Evolutionary conservation across 2,797 vertebrate genomes (phyloP).

Genomic region (Coccyzus lansbergi): DNA sequence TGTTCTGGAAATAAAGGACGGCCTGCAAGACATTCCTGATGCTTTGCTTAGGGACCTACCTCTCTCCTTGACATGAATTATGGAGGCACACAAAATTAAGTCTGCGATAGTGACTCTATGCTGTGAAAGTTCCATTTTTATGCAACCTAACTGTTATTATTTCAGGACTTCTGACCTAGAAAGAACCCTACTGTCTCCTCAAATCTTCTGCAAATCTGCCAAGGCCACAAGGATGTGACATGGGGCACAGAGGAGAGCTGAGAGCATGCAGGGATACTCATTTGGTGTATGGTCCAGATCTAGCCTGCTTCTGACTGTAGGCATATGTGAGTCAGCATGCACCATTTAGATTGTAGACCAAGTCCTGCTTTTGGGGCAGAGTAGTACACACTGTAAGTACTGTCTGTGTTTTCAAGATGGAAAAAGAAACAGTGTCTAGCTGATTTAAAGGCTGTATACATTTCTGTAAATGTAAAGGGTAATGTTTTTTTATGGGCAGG

Average conservation of each 20-base stretch:
- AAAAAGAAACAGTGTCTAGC: background rate
- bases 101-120: background rate
- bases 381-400: background rate
- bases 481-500: background rate
- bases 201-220: background rate
- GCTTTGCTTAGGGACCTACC: background rate
- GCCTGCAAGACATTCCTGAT: background rate
- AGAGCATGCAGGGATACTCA: background rate
- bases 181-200: background rate
- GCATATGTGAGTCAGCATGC: accelerated
- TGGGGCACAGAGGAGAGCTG: background rate
- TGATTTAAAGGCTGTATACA: background rate
- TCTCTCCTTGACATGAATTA: background rate
- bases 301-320: background rate
- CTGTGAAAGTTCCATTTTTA: background rate
- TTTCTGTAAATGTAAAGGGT: background rate
- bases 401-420: background rate
- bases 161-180: background rate
- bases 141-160: background rate
- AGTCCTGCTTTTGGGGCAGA: background rate
- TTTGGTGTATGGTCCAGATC: background rate
- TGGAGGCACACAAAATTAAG: accelerated
- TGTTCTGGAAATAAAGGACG: background rate
- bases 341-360: background rate
- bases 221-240: background rate